Evolutionary conservation across 1,140 invertebrate genomes (phyloP), one percentile per base, ranked within the genome.

Genomic region (Rhizoglyphus robini): DNA sequence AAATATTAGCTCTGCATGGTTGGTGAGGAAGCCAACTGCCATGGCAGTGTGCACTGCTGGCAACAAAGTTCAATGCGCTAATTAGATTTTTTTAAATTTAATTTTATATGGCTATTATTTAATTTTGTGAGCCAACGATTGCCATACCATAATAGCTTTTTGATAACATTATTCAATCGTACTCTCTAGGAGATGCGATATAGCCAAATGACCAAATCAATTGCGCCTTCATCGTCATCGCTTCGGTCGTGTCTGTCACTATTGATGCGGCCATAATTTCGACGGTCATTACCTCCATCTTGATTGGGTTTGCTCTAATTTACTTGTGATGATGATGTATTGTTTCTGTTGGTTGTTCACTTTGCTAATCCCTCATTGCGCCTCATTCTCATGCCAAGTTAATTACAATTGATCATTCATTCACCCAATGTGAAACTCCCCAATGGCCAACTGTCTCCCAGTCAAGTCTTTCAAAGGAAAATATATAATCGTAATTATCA

Each of bases 341-440:
- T 54, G 51, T 54, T 23, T 54, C 20, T 11, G 8, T 23, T 54
- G 51, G 23, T 23, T 23, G 8, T 54, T 32, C 23, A 25, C 23
- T 25, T 32, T 54, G 20, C 51, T 54, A 54, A 54, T 54, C 51
- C 23, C 51, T 32, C 8, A 32, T 54, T 54, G 51, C n/a, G n/a
- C 51, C 51, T 54, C 51, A 54, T 54, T 54, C 51, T 54, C 51
- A 54, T 54, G 51, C 51, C 51, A 11, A 54, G 51, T 54, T 54
- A 54, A 54, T 54, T 54, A 32, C 51, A 23, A 54, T 54, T 54
- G 51, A 11, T 23, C 31, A 27, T 54, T 54, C 51, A 20, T 54
- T 8, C 51, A 54, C 31, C n/a, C n/a, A n/a, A n/a, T n/a, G n/a
- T n/a, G n/a, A n/a, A n/a, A n/a, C n/a, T n/a, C 18, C 8, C 36